These are phyloP conservation scores for Microctenopoma steveboyesi DNA, from an alignment of 2,797 vertebrate species.

Conservation along the genomic window DNA sequence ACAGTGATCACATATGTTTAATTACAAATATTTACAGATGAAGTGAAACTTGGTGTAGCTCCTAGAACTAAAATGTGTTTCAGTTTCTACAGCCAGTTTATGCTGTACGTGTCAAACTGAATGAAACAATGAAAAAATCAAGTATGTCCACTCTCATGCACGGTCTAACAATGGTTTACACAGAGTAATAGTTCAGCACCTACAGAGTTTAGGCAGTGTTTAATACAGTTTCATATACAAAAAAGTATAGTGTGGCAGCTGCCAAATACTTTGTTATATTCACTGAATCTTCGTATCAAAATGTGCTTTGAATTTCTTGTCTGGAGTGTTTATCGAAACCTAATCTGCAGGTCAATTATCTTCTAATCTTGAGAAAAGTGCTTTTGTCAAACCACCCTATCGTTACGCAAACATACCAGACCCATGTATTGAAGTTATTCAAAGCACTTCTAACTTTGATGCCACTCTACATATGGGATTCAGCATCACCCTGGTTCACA, in stretches of 20 bases:
- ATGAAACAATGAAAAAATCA: constrained; percentile 17
- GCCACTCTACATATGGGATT: background rate
- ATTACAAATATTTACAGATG: constrained; percentile 73
- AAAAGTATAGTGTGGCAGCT: constrained; percentile 13
- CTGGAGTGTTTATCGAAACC: background rate
- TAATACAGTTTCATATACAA: constrained; percentile 22
- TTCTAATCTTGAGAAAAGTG: too few relatives aligned
- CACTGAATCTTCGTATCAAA: background rate
- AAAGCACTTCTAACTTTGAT: constrained; percentile 7
- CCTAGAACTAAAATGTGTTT: constrained; percentile 1
- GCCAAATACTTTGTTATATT: constrained; percentile 24
- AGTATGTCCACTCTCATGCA: constrained; percentile 2
- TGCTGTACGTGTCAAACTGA: constrained; percentile 11
- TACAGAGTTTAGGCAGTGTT: constrained; percentile 57
- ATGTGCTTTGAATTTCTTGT: background rate
- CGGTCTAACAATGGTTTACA: constrained; percentile 24
- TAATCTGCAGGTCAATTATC: too few relatives aligned
- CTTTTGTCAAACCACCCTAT: too few relatives aligned
- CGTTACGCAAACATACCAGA: too few relatives aligned
- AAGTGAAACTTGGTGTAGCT: constrained; percentile 37
- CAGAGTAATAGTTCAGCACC: constrained; percentile 27
- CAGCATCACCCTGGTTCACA: constrained; percentile 77
- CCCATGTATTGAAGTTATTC: background rate
- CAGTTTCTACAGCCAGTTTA: constrained; percentile 11
- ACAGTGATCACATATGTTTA: constrained; percentile 45